Conservation (phyloP, 2,113 vertebrate genomes). For the Mustela lutreola region DNA sequence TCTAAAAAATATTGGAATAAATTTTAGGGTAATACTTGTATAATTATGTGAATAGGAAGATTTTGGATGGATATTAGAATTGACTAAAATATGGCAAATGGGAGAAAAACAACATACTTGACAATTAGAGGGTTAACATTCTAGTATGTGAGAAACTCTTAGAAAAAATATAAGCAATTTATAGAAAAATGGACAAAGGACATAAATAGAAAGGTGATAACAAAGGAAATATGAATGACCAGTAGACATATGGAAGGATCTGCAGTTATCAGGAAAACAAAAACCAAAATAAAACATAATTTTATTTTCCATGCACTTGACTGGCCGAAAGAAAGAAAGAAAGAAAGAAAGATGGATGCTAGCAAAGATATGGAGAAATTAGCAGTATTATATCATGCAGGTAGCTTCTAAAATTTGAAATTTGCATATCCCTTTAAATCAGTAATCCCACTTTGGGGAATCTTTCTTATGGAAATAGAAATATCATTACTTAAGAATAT, state of each 20-base stretch:
- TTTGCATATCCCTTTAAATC: neutral
- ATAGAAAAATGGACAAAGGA: neutral
- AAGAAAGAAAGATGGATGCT: neutral
- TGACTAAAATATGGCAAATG: neutral
- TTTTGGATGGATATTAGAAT: neutral
- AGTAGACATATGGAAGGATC: neutral
- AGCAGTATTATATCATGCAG: neutral
- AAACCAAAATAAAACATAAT: neutral
- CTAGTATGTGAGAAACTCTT: neutral
- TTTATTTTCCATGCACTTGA: neutral
- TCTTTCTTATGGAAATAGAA: slow-evolving; percentile 27
- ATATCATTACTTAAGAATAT: neutral
- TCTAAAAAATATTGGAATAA: neutral
- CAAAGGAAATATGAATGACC: neutral
- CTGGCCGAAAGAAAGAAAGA: neutral
- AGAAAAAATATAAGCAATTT: neutral
- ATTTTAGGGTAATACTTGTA: neutral
- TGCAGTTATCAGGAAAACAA: neutral
- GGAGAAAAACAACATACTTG: neutral
- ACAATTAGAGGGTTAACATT: neutral
- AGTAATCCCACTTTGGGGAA: neutral
- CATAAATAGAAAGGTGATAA: neutral
- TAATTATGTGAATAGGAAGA: neutral
- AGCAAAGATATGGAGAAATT: neutral
- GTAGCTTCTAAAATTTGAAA: neutral